Conservation (phyloP, 2,888 invertebrate genomes). For the Drosophila mulleri region DNA sequence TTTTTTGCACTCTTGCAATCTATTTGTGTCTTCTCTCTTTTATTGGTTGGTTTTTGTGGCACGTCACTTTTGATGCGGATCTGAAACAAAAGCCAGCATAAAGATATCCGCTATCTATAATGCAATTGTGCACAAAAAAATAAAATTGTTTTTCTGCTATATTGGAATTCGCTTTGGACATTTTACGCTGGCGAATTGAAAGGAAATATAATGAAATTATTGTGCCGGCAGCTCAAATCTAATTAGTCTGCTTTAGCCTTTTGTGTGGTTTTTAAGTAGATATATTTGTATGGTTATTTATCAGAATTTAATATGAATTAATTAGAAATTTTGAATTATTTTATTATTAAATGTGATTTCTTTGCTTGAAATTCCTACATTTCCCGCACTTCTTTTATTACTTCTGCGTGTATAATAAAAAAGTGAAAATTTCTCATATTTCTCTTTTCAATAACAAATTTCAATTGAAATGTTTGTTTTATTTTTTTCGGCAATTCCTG, state of each 20-base stretch:
- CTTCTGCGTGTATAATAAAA: too few species aligned
- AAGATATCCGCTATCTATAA: constrained; percentile 15
- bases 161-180: background rate
- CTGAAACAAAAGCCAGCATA: constrained; percentile 23
- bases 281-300: background rate
- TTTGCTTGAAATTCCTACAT: too few species aligned
- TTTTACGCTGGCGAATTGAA: background rate
- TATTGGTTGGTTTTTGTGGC: constrained; percentile 10
- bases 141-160: background rate
- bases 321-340: background rate
- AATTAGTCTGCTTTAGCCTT: background rate
- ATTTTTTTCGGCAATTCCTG: background rate
- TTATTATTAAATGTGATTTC: too few species aligned
- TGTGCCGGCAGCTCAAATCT: background rate
- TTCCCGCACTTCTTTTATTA: too few species aligned
- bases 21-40: constrained; percentile 5
- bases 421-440: too few species aligned
- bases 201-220: background rate
- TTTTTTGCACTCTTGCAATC: constrained; percentile 13
- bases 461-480: background rate
- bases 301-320: background rate
- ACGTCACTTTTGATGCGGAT: constrained; percentile 44
- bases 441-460: too few species aligned
- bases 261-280: background rate
- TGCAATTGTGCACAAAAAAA: constrained; percentile 21